Conservation (phyloP, 2,888 invertebrate species). For the Ectropis crepuscularia region DNA sequence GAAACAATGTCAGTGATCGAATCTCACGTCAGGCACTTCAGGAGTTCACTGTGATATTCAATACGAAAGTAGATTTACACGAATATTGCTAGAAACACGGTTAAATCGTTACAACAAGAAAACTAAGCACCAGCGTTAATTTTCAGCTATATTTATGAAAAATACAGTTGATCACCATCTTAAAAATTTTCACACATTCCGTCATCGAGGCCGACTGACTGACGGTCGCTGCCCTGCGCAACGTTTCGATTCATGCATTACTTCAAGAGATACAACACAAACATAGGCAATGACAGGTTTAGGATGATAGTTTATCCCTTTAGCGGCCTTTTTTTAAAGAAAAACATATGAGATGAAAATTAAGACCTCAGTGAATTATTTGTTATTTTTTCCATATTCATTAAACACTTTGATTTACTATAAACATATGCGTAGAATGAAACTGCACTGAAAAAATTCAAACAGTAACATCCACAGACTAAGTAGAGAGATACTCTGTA, state of each 20-base stretch:
- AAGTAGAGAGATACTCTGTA: too few species aligned
- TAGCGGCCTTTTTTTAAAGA: not conserved
- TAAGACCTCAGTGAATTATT: too few species aligned
- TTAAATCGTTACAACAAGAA: slow-evolving; percentile 50
- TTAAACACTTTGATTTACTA: not conserved
- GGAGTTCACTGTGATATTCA: slow-evolving; percentile 53
- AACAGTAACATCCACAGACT: slow-evolving; percentile 22
- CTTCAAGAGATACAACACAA: not conserved
- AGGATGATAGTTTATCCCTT: too few species aligned
- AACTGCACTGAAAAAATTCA: slow-evolving; percentile 1
- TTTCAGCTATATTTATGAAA: slow-evolving; percentile 58
- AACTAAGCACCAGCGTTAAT: slow-evolving; percentile 57
- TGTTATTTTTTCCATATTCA: not conserved
- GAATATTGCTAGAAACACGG: slow-evolving; percentile 58
- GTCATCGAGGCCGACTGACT: slow-evolving; percentile 79
- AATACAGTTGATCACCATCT: slow-evolving; percentile 82
- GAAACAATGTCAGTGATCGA: slow-evolving; percentile 82
- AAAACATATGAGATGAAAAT: not conserved
- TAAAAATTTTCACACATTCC: slow-evolving; percentile 82
- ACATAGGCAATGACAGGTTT: too few species aligned
- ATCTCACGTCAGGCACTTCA: slow-evolving; percentile 69
- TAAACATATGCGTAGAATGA: slow-evolving; percentile 20
- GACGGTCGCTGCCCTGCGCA: slow-evolving; percentile 78
- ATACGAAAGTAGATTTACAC: slow-evolving; percentile 41
- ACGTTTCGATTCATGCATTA: slow-evolving; percentile 55